A percentile compares a stretch with the other conserved stretches of the same genome.
Conservation (phyloP, 1,140 invertebrate genomes). For the Drosophila eugracilis region DNA sequence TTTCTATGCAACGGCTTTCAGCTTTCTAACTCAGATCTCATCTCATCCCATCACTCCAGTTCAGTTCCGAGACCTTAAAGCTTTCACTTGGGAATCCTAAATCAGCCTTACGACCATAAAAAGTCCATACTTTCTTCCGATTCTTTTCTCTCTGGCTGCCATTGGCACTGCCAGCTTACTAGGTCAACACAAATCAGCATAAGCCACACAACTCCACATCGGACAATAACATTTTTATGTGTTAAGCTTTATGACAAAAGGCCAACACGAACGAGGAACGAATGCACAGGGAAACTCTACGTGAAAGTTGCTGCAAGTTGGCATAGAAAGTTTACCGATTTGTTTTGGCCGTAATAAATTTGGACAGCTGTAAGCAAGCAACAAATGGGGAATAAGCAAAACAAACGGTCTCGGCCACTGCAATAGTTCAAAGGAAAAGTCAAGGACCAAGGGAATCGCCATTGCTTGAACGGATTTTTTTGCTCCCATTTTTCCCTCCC, state of each 20-base stretch:
- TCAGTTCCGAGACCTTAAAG: slow-evolving; percentile 27
- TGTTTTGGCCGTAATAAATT: slow-evolving; percentile 69
- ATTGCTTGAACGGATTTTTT: slow-evolving; percentile 13
- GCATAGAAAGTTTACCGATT: slow-evolving; percentile 59
- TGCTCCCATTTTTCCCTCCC: background rate
- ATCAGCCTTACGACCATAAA: slow-evolving; percentile 68
- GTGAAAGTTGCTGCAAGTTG: slow-evolving; percentile 60
- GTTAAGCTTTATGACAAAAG: slow-evolving; percentile 82
- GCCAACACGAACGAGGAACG: slow-evolving; percentile 35
- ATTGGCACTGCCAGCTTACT: slow-evolving; percentile 49
- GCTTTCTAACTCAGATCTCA: slow-evolving; percentile 31
- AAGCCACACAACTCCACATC: slow-evolving; percentile 77
- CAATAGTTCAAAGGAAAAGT: slow-evolving; percentile 58
- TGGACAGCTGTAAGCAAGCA: slow-evolving; percentile 75
- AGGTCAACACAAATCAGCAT: slow-evolving; percentile 80
- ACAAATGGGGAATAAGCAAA: slow-evolving; percentile 77
- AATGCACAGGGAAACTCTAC: slow-evolving; percentile 43
- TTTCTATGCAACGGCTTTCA: slow-evolving; percentile 21
- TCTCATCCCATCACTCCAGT: too few relatives aligned
- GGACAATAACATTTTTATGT: slow-evolving; percentile 82
- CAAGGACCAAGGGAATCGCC: slow-evolving; percentile 57
- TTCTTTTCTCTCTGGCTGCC: slow-evolving; percentile 7
- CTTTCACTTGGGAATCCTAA: slow-evolving; percentile 46
- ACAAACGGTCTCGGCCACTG: slow-evolving; percentile 63
- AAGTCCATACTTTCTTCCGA: slow-evolving; percentile 35